Base-by-base conservation (phyloP, 2,797 vertebrate genomes). In the Meriones psammophilus region DNA sequence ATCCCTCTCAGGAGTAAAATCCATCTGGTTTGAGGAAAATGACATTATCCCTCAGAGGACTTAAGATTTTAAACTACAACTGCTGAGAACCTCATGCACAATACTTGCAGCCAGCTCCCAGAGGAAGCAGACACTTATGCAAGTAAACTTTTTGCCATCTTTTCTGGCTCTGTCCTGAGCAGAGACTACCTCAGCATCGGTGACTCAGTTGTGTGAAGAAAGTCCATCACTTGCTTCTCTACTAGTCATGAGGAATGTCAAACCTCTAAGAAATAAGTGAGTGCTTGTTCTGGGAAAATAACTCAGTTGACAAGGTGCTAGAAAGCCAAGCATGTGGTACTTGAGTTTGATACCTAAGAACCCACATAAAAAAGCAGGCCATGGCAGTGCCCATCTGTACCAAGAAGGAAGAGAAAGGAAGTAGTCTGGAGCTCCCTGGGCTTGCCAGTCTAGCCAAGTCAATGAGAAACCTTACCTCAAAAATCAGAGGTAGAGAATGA, bases 1-100 rank as follows among this genome's bases (percentile, higher is more conserved):
- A 1, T 68, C 87, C 8, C 9, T 93, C 79, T 95, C 60, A 94
- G 93, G 96, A 97, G 77, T 89, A 92, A 62, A 94, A 92, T 85
- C 90, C 92, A 96, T 97, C 92, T 98, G 92, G 81, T 94, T 88
- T 94, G 74, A 94, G 86, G 77, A 68, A 96, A 96, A 94, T 80
- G 88, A 80, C 85, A 92, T 83, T 92, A 68, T 76, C 80, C 96
- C 92, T 97, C 91, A 73, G 87, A 50, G 91, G 84, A 86, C 62
- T 54, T 91, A 91, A 86, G 76, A 81, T 94, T 87, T 84, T 89
- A 86, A 96, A 88, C 39, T 50, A 90, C 62, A 83, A 36, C n/a
- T 96, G 80, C n/a, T 73, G 76, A 78, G 92, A 96, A 96, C 86
- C 84, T 92, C 95, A 66, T 56, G 74, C 46, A 58, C 69, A 66